Percentiles rank a stretch among this genome's conserved stretches.
Evolutionary conservation across 2,888 invertebrate species (phyloP).

Genomic region (Hydraecia micacea): DNA sequence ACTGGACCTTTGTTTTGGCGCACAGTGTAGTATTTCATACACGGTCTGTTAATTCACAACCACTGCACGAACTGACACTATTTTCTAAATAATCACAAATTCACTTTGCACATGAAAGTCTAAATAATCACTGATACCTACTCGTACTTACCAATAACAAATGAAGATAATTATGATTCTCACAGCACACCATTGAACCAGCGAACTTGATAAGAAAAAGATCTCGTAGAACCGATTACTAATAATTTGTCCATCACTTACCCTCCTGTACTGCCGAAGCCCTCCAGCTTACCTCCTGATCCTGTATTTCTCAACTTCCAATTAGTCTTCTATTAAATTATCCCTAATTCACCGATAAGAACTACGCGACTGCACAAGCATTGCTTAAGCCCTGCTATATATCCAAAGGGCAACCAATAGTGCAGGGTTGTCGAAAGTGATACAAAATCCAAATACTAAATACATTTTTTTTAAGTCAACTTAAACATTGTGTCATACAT

Average conservation of each 20-base stretch:
- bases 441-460: too few relatives aligned
- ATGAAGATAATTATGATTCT: neutral
- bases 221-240: conserved; percentile 14
- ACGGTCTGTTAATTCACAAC: conserved; percentile 24
- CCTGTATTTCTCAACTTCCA: conserved; percentile 25
- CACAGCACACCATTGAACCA: neutral
- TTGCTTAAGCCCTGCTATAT: conserved; percentile 53
- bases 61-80: conserved; percentile 8
- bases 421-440: conserved; percentile 52
- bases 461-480: too few relatives aligned
- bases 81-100: neutral
- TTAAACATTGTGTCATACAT: too few relatives aligned
- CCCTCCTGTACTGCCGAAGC: neutral
- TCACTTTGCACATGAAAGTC: conserved; percentile 12
- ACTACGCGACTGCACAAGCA: conserved; percentile 25
- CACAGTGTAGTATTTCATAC: neutral
- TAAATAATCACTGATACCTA: neutral
- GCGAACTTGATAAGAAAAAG: neutral
- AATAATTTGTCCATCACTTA: neutral
- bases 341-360: conserved; percentile 39
- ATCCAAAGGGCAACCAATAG: conserved; percentile 45
- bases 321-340: conserved; percentile 17
- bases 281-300: conserved; percentile 42
- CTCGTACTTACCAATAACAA: conserved; percentile 6
- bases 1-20: neutral